Base-by-base conservation (phyloP, 2,888 invertebrate genomes). In the Cryptophagus acutangulus region DNA sequence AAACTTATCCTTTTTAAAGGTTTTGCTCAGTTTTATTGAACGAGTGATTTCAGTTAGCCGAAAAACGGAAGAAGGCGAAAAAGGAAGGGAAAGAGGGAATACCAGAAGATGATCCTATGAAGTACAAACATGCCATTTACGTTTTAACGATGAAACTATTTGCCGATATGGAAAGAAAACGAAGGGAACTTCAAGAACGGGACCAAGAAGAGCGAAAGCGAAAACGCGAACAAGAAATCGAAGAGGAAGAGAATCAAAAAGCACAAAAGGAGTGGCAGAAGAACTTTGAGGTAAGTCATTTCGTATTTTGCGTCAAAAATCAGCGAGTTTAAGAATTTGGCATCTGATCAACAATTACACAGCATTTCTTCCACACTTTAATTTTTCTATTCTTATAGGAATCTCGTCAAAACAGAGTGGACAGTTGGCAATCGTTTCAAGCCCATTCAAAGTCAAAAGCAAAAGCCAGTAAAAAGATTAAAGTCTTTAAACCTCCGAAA, bases 141-240 rank as follows among this genome's bases (percentile, higher is more conserved):
- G 94, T 96, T n/a, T 87, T 96, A 82, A 96, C 95, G 8, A 96
- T 95, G 90, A 96, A 99, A 78, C 63, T 80, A 52, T 84, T 84
- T 67, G 99, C 99, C 35, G 99, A 99, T 64, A 87, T 95, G 83
- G 95, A 96, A 63, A 78, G 94, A 36, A 88, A 93, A 71, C 76
- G 86, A 33, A 82, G 91, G 58, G 87, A 90, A 62, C 72, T 92
- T 33, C 92, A 93, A 58, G 84, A 84, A 9, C 77, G 94, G 31
- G 93, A 92, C 58, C 87, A 88, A 72, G 94, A 95, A 65, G 94
- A 94, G 59, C 78, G 94, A 38, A 95, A 95, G 67, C 74, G 96
- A 31, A 93, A 94, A 71, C 77, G 95, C 5, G 95, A 96, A 69
- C 83, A 87, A 12, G 94, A 95, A 74, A 84, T 92, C 36, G 90